Evolutionary conservation across 2,797 vertebrate species (phyloP).

Genomic region (Ctenopoma multispine): DNA sequence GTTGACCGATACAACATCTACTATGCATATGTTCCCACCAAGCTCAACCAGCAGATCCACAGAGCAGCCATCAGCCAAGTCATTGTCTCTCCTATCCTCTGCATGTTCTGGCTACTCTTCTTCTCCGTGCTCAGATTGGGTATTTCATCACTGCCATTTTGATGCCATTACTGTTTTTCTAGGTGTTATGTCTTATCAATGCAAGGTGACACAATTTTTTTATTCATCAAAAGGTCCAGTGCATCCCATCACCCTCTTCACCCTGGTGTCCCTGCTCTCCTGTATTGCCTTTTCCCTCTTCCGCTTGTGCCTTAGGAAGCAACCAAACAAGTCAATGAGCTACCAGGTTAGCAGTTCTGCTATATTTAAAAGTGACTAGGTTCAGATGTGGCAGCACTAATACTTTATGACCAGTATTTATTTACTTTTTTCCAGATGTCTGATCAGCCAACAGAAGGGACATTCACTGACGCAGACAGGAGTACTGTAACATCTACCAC

Average conservation of each 20-base stretch:
- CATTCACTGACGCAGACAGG: slow-evolving; percentile 89
- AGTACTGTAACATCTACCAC: slow-evolving; percentile 90
- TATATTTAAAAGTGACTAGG: not conserved
- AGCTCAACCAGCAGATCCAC: slow-evolving; percentile 93
- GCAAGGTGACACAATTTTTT: not conserved
- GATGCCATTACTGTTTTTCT: not conserved
- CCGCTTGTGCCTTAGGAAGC: slow-evolving; percentile 90
- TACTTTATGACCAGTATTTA: not conserved
- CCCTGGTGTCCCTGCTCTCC: slow-evolving; percentile 85
- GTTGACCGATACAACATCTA: slow-evolving; percentile 98
- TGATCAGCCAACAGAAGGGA: slow-evolving; percentile 87
- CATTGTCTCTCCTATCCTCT: slow-evolving; percentile 91
- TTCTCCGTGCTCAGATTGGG: slow-evolving; percentile 94
- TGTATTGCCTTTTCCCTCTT: slow-evolving; percentile 87
- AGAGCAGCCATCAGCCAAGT: slow-evolving; percentile 92
- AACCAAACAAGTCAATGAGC: slow-evolving; percentile 84
- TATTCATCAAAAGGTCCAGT: slow-evolving; percentile 82
- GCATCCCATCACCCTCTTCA: slow-evolving; percentile 92
- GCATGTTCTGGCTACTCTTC: slow-evolving; percentile 98
- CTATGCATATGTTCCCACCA: slow-evolving; percentile 95
- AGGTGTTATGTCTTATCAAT: not conserved
- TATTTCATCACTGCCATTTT: slow-evolving; percentile 57
- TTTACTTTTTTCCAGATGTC: slow-evolving; percentile 85
- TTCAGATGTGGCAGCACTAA: not conserved
- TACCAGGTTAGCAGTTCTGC: slow-evolving; percentile 87